Conservation (phyloP, 2,113 vertebrate species). For the Anthoscopus minutus region DNA sequence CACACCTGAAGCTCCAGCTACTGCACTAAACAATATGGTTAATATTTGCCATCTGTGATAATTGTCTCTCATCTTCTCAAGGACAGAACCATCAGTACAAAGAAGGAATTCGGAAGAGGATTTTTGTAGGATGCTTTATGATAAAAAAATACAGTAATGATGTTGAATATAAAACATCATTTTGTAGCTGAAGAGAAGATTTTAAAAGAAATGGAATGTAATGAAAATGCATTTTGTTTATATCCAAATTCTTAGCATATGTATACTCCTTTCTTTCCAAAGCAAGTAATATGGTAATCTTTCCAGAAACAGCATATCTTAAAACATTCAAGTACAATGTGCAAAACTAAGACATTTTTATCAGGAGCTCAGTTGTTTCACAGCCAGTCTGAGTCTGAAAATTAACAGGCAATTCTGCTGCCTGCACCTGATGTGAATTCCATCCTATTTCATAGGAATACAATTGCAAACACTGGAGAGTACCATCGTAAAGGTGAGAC, state of each 20-base stretch:
- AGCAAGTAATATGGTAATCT: background rate
- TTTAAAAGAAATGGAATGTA: background rate
- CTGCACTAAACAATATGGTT: background rate
- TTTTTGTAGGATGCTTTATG: background rate
- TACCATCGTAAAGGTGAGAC: background rate
- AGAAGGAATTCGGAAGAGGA: background rate
- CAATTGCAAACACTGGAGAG: background rate
- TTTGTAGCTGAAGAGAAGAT: background rate
- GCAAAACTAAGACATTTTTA: background rate
- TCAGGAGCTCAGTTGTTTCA: background rate
- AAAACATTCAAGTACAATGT: background rate
- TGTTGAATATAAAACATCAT: background rate
- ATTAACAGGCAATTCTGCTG: background rate
- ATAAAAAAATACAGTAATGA: background rate
- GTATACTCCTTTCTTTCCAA: background rate
- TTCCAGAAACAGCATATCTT: background rate
- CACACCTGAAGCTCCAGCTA: background rate
- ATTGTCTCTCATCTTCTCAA: background rate
- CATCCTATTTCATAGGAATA: background rate
- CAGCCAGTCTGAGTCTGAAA: background rate
- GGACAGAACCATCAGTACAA: background rate
- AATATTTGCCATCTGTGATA: background rate
- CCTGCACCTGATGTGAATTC: background rate
- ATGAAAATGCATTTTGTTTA: background rate
- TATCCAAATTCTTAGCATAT: background rate